Base-by-base conservation (phyloP, 1,140 invertebrate genomes). In the Periplaneta americana region DNA sequence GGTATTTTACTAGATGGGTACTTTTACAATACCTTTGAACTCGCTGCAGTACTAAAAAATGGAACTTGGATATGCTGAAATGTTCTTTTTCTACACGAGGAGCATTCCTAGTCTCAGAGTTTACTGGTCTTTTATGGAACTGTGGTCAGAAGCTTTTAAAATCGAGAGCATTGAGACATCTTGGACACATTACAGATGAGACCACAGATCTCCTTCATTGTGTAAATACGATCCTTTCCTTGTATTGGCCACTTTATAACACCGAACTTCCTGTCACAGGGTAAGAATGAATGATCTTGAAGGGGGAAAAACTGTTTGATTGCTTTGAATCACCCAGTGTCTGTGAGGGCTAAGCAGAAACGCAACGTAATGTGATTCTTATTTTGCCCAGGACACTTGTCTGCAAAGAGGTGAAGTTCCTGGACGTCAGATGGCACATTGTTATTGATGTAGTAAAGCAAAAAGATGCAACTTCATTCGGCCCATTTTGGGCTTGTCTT, bases 201-300 rank as follows among this genome's bases (percentile, higher is more conserved):
- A 28, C 22, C 75, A 33, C 22, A 15, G 75, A 75, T 75, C 11
- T 75, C 75, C 75, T 75, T 75, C 75, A 75, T 31, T 75, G 75
- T 15, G 75, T 75, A 75, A 75, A 75, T 75, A 75, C 75, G 13
- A 75, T 75, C 28, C 75, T 75, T 13, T 75, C 13, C 31, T 75
- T 33, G 75, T 75, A 13, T 75, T 75, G 75, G 75, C 28, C 75
- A 75, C 75, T 75, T 75, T 75, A 33, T 75, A 75, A 75, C 75
- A 75, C 75, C 31, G 15, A 75, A 75, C 13, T 75, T 28, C 75
- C 11, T 18, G 75, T 75, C 13, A 15, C 75, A 13, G 11, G 32
- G n/a, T n/a, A n/a, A n/a, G n/a, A 13, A 13, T 75, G 31, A 13
- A 31, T 18, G 75, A 75, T 15, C 22, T 28, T 13, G 75, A 33